A percentile compares a stretch with the other conserved stretches of the same genome.
Conservation (phyloP, 2,888 invertebrate species). For the Drosophila setosimentum region DNA sequence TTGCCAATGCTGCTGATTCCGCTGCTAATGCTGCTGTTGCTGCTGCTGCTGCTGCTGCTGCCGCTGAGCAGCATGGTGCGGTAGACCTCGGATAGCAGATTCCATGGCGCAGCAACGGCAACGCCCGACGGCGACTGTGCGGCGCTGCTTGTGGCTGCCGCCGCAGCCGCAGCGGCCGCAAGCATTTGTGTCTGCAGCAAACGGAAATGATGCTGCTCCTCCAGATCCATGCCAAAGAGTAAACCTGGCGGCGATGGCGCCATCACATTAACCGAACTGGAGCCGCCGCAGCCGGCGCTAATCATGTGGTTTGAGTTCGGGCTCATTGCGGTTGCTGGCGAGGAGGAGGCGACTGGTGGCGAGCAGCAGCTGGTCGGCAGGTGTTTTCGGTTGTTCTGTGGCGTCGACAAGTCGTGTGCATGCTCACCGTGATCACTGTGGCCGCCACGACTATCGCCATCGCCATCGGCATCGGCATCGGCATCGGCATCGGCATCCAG, state of each 20-base stretch:
- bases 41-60: constrained; percentile 49
- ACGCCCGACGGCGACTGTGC: constrained; percentile 19
- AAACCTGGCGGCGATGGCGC: constrained; percentile 35
- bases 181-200: constrained; percentile 82
- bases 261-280: constrained; percentile 10
- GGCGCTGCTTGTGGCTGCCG: constrained; percentile 63
- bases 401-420: constrained; percentile 42
- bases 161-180: constrained; percentile 81
- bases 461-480: constrained; percentile 33
- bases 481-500: constrained; percentile 48
- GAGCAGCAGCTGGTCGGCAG: constrained; percentile 19
- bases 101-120: constrained; percentile 69
- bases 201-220: constrained; percentile 78
- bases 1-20: constrained; percentile 65
- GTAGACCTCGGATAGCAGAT: constrained; percentile 84
- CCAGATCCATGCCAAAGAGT: constrained; percentile 62
- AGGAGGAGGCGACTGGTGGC: not conserved
- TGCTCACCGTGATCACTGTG: constrained; percentile 5
- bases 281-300: constrained; percentile 6
- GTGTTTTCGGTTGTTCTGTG: constrained; percentile 27
- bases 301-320: constrained; percentile 7
- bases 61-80: constrained; percentile 83
- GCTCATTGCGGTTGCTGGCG: constrained; percentile 10
- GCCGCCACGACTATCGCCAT: constrained; percentile 23
- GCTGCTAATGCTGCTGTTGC: constrained; percentile 50